Percentiles rank a stretch among this genome's conserved stretches.
phyloP scores from a whole-genome alignment of 2,113 vertebrate species.

The Oncorhynchus mykiss region DNA sequence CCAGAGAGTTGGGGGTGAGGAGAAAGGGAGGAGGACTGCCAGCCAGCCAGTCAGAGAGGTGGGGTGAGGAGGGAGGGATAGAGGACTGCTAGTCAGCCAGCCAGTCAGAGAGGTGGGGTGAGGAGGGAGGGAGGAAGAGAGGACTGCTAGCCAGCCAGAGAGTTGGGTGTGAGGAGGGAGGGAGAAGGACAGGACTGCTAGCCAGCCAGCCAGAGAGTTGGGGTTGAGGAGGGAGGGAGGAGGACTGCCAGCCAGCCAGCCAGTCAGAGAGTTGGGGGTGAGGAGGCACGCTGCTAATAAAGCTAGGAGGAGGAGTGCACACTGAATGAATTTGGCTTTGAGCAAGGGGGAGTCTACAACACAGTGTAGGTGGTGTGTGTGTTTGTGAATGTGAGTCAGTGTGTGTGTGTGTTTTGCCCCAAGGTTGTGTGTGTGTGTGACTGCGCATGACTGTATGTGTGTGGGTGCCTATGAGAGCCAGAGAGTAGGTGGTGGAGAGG shows the following conservation, averaged over 20 bases:
- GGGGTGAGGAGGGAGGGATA: no score
- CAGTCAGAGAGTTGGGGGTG: background rate
- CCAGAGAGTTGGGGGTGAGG: no score
- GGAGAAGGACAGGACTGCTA: constrained; percentile 21
- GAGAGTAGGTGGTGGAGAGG: background rate
- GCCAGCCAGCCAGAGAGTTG: no score
- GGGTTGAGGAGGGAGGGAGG: no score
- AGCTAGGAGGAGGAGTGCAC: constrained; percentile 15
- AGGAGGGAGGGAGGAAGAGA: background rate
- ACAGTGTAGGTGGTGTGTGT: constrained; percentile 38
- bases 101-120: constrained; percentile 5
- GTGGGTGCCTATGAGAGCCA: constrained; percentile 8
- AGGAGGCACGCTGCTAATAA: background rate
- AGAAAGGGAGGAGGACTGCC: no score
- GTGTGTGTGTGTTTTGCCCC: no score
- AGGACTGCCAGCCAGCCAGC: background rate
- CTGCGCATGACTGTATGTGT: background rate
- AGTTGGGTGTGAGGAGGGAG: constrained; percentile 12
- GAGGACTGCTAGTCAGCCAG: no score
- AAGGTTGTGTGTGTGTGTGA: background rate
- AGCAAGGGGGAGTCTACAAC: constrained; percentile 46
- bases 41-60: no score
- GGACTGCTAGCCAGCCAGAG: background rate
- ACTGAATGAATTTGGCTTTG: constrained; percentile 61
- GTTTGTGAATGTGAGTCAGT: constrained; percentile 11